Conservation (phyloP, 2,888 invertebrate species). For the Stegophylla sp. region DNA sequence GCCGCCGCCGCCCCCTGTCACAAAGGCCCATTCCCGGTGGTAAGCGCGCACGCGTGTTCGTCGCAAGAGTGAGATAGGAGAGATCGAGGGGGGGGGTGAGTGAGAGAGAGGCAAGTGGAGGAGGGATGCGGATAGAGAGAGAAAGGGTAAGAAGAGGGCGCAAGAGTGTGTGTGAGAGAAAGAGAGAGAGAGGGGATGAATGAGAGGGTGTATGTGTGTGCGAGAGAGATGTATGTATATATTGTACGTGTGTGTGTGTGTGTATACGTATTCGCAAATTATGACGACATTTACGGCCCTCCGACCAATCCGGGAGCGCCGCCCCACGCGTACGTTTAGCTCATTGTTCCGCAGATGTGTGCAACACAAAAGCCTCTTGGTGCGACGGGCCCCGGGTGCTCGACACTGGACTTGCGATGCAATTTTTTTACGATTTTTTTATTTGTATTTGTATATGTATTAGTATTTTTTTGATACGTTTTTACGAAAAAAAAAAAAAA, state of each 20-base stretch:
- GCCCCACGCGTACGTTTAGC: conserved; percentile 22
- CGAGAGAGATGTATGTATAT: neutral
- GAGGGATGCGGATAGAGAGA: too few relatives aligned
- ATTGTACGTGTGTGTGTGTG: neutral
- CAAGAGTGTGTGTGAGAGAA: too few relatives aligned
- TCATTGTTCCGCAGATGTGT: conserved; percentile 50
- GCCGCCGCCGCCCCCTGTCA: conserved; percentile 6
- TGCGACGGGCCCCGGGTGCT: conserved; percentile 12
- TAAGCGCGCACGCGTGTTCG: neutral
- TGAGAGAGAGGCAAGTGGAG: too few relatives aligned
- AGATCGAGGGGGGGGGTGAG: too few relatives aligned
- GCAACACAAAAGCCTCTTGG: conserved; percentile 23
- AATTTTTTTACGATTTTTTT: too few relatives aligned
- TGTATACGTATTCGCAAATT: conserved; percentile 43
- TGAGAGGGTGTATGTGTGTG: neutral
- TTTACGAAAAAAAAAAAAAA: neutral
- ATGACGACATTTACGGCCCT: conserved; percentile 56
- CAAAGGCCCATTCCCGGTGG: conserved; percentile 41
- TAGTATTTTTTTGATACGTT: neutral
- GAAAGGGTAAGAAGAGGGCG: too few relatives aligned
- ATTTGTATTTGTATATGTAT: too few relatives aligned
- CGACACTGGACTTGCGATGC: neutral
- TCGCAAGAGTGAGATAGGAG: too few relatives aligned
- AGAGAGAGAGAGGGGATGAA: too few relatives aligned
- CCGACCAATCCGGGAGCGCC: conserved; percentile 47